Base-by-base conservation (phyloP, 1,140 invertebrate species). In the Ceratosolen fusciceps region DNA sequence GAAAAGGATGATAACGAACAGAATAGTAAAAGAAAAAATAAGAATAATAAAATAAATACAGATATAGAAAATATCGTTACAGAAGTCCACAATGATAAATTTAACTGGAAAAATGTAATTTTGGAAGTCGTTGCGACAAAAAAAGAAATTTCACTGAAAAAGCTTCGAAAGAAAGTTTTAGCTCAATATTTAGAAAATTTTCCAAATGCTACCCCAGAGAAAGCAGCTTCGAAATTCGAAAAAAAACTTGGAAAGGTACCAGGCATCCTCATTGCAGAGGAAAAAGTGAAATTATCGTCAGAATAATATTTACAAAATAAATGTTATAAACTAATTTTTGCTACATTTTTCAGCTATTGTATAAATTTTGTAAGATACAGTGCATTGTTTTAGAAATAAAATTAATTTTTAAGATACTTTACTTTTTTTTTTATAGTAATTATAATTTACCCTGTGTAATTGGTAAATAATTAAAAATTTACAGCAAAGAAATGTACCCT, bases 171-270 rank as follows among this genome's bases (percentile, higher is more conserved):
- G 58, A 90, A 89, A 80, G 85, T 90, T 16, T 72, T 89, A 9
- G 83, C 84, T 47, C 85, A 82, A 31, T 91, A 90, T 80, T 65
- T 86, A 34, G 82, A 80, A 60, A 74, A 85, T 62, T 80, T 82
- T 81, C 81, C 84, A n/a, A 74, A 86, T 73, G 73, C 85, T 39
- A 80, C 77, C 26, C 37, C 81, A 21, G 88, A 88, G 73, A 89
- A 91, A 83, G 84, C 86, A 79, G 31, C 65, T 37, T 85, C 83
- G 74, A 89, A 87, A 79, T 89, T 91, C 80, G 85, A 88, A 60
- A 91, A 90, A 81, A 91, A 91, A 72, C 52, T 91, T 37, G 83
- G 84, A n/a, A 89, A 90, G 85, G 80, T 90, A 24, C 75, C 83
- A 24, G 74, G 81, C 76, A 77, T 89, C 65, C 52, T 24, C 58